These are phyloP conservation scores for Chunga burmeisteri DNA, from an alignment of 2,113 vertebrate species.

Conservation along the genomic window DNA sequence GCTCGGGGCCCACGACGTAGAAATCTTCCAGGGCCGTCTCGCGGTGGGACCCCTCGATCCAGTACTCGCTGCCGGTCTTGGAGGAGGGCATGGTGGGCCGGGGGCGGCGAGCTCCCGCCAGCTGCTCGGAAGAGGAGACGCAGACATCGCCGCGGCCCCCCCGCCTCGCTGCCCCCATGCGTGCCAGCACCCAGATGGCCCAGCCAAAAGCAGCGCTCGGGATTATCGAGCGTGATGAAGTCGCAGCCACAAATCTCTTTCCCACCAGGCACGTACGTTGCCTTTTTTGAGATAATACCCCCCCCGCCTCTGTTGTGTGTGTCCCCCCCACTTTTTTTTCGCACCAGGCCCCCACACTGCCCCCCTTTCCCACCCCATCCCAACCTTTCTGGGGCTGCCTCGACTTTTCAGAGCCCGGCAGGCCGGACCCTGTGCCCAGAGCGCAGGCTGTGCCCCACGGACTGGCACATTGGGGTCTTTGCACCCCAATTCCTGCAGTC, in stretches of 20 bases:
- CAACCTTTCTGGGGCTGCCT: background rate
- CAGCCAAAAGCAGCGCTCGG: background rate
- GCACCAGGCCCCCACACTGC: background rate
- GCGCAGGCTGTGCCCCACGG: background rate
- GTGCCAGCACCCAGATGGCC: background rate
- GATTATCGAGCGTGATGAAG: background rate
- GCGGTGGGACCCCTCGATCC: conserved; percentile 85
- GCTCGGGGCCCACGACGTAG: conserved; percentile 78
- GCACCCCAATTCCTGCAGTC: background rate
- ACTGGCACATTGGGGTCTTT: background rate
- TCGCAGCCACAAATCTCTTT: background rate
- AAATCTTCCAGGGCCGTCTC: conserved; percentile 81
- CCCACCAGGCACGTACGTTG: background rate
- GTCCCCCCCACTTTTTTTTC: background rate
- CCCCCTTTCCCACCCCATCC: background rate
- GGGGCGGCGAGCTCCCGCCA: background rate
- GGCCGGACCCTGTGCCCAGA: background rate
- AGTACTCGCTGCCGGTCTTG: conserved; percentile 77
- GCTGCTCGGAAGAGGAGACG: background rate
- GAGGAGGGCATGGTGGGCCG: conserved; percentile 79
- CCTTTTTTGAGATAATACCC: background rate
- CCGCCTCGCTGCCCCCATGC: background rate
- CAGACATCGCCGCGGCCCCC: background rate
- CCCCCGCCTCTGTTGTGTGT: background rate
- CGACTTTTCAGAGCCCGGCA: background rate